Evolutionary conservation across 2,113 vertebrate genomes (phyloP).

Genomic region (Ophiodon elongatus): DNA sequence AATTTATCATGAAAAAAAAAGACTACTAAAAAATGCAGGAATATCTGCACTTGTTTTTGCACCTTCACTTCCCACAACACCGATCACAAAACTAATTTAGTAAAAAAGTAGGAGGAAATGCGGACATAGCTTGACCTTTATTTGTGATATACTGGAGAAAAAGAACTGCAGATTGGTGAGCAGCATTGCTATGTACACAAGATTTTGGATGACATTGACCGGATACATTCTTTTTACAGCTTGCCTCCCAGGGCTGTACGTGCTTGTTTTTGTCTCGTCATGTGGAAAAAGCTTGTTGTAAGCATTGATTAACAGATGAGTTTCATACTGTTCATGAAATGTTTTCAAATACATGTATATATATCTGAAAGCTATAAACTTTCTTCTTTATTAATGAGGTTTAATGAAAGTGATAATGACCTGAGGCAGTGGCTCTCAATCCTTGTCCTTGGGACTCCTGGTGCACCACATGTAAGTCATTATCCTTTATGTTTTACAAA

Average conservation of each 20-base stretch:
- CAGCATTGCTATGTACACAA: slow-evolving; percentile 7
- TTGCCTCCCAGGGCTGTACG: not conserved
- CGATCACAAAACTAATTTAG: not conserved
- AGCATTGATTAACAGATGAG: not conserved
- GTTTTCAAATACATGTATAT: not conserved
- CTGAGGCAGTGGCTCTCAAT: slow-evolving; percentile 24
- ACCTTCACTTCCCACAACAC: not conserved
- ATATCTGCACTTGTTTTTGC: not conserved
- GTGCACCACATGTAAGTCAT: slow-evolving; percentile 27
- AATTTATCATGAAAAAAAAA: not conserved
- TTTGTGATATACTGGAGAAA: not conserved
- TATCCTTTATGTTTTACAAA: slow-evolving; percentile 45
- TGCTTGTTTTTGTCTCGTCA: not conserved
- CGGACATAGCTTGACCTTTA: slow-evolving; percentile 1
- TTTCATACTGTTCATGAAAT: not conserved
- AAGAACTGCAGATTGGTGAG: not conserved
- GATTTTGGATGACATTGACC: slow-evolving; percentile 17
- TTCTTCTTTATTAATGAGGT: slow-evolving; percentile 22
- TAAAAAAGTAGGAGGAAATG: not conserved
- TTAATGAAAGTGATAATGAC: slow-evolving; percentile 46
- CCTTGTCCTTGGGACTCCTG: slow-evolving; percentile 31
- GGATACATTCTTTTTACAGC: slow-evolving; percentile 14
- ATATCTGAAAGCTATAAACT: not conserved
- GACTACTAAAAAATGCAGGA: not conserved
- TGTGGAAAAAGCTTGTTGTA: not conserved